These are phyloP conservation scores for Drosophila miranda DNA, from an alignment of 1,140 invertebrate species.

Conservation along the genomic window DNA sequence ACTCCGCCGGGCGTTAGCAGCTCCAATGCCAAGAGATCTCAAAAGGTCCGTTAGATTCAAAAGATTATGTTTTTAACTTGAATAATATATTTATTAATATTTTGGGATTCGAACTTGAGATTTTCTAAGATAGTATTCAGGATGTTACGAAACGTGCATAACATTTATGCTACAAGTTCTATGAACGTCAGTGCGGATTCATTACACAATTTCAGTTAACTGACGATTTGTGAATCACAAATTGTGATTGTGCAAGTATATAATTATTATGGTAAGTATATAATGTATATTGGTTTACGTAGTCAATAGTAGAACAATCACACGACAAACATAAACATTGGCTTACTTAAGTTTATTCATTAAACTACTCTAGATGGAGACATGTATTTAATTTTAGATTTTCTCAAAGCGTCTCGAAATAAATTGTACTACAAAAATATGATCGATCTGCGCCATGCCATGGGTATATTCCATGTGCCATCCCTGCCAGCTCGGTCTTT, in stretches of 20 bases:
- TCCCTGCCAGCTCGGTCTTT: neutral
- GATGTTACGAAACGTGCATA: constrained; percentile 30
- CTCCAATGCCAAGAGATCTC: too few species aligned
- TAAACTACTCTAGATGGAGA: constrained; percentile 41
- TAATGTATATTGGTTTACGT: constrained; percentile 45
- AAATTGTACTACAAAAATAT: constrained; percentile 80
- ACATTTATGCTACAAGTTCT: constrained; percentile 41
- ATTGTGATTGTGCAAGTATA: constrained; percentile 65
- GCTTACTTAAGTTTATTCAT: constrained; percentile 55
- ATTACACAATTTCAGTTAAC: constrained; percentile 27
- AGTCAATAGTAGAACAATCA: constrained; percentile 51
- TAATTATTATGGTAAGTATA: constrained; percentile 52
- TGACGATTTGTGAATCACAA: too few species aligned
- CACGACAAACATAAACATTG: constrained; percentile 62
- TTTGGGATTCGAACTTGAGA: constrained; percentile 46
- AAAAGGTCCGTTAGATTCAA: neutral
- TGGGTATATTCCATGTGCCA: constrained; percentile 5
- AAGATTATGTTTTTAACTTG: constrained; percentile 16
- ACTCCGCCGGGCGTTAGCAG: too few species aligned
- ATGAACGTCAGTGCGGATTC: constrained; percentile 45
- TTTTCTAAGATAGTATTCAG: constrained; percentile 27
- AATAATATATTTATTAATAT: constrained; percentile 37
- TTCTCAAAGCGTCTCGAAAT: constrained; percentile 61
- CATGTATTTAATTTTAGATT: constrained; percentile 33
- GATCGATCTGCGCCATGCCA: constrained; percentile 21